Conservation (phyloP, 2,888 invertebrate species). For the Limnephilus marmoratus region DNA sequence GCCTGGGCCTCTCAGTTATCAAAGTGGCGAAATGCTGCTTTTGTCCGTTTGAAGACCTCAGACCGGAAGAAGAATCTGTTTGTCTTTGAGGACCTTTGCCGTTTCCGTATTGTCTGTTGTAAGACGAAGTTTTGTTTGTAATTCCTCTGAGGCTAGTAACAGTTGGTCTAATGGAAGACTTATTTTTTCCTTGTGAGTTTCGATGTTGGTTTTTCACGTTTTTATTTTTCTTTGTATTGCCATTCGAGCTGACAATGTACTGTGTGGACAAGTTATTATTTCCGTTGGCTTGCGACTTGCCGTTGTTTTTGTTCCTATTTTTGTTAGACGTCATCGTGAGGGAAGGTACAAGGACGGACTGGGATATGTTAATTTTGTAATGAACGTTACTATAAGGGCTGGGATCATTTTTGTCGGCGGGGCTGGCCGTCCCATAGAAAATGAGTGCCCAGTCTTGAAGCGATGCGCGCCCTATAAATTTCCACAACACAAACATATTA, state of each 20-base stretch:
- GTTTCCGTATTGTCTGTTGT: constrained; percentile 62
- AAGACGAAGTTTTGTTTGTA: constrained; percentile 68
- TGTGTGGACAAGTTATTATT: constrained; percentile 66
- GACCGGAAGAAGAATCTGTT: constrained; percentile 51
- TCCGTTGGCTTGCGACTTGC: constrained; percentile 64
- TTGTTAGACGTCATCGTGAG: constrained; percentile 67
- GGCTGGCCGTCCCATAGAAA: constrained; percentile 90
- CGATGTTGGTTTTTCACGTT: constrained; percentile 77
- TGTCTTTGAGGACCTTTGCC: constrained; percentile 64
- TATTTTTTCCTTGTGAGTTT: constrained; percentile 75
- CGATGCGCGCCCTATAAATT: constrained; percentile 86
- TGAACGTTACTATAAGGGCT: constrained; percentile 70
- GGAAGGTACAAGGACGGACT: constrained; percentile 67
- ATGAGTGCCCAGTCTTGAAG: constrained; percentile 96
- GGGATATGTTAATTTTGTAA: constrained; percentile 66
- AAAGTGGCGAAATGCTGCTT: background rate
- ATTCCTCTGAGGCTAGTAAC: constrained; percentile 77
- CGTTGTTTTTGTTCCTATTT: constrained; percentile 59
- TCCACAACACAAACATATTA: constrained; percentile 51
- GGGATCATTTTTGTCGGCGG: constrained; percentile 81
- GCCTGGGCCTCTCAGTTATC: constrained; percentile 55
- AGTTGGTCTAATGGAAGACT: constrained; percentile 77
- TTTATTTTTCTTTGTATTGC: constrained; percentile 78
- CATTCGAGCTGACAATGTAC: constrained; percentile 73
- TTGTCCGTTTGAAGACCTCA: constrained; percentile 8